phyloP scores from a whole-genome alignment of 2,797 vertebrate genomes.

The Triplophysa yarkandensis region DNA sequence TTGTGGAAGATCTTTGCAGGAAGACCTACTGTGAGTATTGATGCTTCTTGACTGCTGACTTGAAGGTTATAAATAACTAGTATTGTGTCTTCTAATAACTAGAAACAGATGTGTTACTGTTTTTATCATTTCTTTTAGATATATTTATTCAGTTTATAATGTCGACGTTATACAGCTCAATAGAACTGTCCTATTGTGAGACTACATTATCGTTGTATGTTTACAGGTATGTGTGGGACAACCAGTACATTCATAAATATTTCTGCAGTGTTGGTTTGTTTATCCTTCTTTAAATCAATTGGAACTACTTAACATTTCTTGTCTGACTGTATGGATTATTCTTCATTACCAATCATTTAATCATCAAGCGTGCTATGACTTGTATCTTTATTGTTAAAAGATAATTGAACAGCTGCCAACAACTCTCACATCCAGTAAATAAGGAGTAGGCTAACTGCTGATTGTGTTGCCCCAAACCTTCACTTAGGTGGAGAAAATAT shows the following conservation, averaged over 20 bases:
- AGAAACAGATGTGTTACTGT: too few relatives aligned
- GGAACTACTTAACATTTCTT: neutral
- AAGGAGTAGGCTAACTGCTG: constrained; percentile 21
- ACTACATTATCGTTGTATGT: constrained; percentile 1
- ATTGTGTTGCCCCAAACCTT: constrained; percentile 20
- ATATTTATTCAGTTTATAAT: neutral
- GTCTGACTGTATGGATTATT: constrained; percentile 8
- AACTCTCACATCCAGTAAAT: constrained; percentile 24
- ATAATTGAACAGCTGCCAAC: constrained; percentile 22
- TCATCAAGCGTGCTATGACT: constrained; percentile 20
- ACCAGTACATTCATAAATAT: neutral
- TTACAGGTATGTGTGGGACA: neutral
- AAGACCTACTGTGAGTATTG: constrained; percentile 98
- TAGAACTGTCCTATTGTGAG: neutral
- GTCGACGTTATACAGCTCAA: neutral
- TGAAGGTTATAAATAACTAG: neutral
- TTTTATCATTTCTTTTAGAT: neutral
- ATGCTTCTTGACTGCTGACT: neutral
- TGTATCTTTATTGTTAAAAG: constrained; percentile 25
- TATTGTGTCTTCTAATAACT: neutral
- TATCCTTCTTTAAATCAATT: neutral
- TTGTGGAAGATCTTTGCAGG: constrained; percentile 94
- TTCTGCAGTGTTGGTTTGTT: neutral
- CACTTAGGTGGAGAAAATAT: constrained; percentile 17
- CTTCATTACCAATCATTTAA: constrained; percentile 1